Conservation (phyloP, 2,888 invertebrate species). For the Drosophila mayaguana region DNA sequence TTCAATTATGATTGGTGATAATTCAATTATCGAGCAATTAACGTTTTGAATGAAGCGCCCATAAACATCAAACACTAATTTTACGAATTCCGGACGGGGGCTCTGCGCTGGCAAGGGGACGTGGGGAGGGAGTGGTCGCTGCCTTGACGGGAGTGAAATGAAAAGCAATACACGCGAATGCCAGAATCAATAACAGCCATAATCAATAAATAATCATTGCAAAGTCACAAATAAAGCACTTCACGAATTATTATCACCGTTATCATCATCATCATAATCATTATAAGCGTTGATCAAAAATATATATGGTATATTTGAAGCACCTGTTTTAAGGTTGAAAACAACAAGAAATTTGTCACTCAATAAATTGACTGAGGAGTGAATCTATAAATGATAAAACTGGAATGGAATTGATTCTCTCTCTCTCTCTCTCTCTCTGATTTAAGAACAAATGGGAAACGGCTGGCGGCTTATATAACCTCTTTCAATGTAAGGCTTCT, state of each 20-base stretch:
- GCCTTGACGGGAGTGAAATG: constrained; percentile 20
- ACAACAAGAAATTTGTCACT: constrained; percentile 18
- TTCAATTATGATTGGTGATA: constrained; percentile 72
- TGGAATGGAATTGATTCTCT: no score
- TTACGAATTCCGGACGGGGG: not conserved
- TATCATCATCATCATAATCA: constrained; percentile 2
- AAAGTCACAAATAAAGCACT: constrained; percentile 61
- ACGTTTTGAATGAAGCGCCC: constrained; percentile 55
- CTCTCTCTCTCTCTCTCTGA: no score
- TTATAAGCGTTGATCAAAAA: not conserved
- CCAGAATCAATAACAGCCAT: constrained; percentile 52
- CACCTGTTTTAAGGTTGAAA: constrained; percentile 23
- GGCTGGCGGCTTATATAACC: not conserved
- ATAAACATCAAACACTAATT: constrained; percentile 40
- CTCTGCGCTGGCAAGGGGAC: not conserved
- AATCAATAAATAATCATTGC: constrained; percentile 64
- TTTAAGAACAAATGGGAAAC: no score
- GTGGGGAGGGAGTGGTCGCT: no score
- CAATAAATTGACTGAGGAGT: not conserved
- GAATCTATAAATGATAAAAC: not conserved
- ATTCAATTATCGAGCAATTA: constrained; percentile 77
- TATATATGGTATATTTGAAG: constrained; percentile 17
- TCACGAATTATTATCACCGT: constrained; percentile 28
- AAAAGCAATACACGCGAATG: constrained; percentile 45
- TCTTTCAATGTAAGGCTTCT: not conserved